phyloP scores from a whole-genome alignment of 2,888 invertebrate species.

The Harpagoxenus sublaevis region DNA sequence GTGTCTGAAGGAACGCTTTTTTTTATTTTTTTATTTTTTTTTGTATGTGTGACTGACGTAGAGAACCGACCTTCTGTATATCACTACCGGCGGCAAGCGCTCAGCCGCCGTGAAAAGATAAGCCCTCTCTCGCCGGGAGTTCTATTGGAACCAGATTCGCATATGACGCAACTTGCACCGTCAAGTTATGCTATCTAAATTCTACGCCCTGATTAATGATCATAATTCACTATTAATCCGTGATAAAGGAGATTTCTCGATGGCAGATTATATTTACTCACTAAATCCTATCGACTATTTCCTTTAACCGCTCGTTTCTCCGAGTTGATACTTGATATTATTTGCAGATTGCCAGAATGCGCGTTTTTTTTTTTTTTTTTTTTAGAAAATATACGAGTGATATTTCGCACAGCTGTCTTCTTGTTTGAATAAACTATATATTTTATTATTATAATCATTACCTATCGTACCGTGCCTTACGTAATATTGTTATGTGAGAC shows the following conservation, averaged over 20 bases:
- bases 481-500: not conserved
- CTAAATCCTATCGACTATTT: slow-evolving; percentile 11
- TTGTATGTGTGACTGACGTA: slow-evolving; percentile 15
- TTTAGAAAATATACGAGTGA: slow-evolving; percentile 2
- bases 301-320: not conserved
- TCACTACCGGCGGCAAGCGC: slow-evolving; percentile 14
- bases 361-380: no score
- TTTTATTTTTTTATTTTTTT: not conserved
- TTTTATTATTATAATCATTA: slow-evolving; percentile 14
- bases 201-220: slow-evolving; percentile 15
- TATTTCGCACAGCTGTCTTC: not conserved
- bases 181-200: slow-evolving; percentile 21
- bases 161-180: slow-evolving; percentile 26
- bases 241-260: slow-evolving; percentile 6
- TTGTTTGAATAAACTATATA: not conserved
- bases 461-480: not conserved
- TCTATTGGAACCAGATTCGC: slow-evolving; percentile 29
- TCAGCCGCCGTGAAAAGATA: slow-evolving; percentile 41
- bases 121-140: slow-evolving; percentile 26
- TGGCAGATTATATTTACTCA: not conserved
- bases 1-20: slow-evolving; percentile 42
- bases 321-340: not conserved
- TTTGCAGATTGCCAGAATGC: no score
- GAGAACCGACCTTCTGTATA: slow-evolving; percentile 48
- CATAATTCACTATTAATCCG: slow-evolving; percentile 9